Conservation (phyloP, 2,797 vertebrate species). For the Darevskia nairensis region DNA sequence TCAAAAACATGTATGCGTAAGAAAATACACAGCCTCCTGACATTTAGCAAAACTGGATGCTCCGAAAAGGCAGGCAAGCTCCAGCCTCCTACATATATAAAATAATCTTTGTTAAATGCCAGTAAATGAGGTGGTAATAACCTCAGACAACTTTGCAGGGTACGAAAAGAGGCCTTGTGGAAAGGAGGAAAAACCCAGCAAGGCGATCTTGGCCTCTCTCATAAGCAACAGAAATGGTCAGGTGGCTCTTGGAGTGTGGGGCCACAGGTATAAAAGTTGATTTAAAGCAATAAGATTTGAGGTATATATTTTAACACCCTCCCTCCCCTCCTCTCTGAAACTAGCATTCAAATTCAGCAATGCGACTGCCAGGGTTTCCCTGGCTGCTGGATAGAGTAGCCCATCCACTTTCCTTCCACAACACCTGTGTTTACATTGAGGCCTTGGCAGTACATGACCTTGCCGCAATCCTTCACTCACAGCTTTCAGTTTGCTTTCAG, state of each 20-base stretch:
- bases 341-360: conserved; percentile 54
- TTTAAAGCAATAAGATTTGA: neutral
- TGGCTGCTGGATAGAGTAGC: conserved; percentile 78
- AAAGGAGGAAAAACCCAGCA: neutral
- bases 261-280: neutral
- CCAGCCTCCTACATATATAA: conserved; percentile 37
- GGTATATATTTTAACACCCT: neutral
- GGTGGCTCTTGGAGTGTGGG: neutral
- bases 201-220: neutral
- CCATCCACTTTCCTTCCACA: conserved; percentile 75
- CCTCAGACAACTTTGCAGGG: conserved; percentile 27
- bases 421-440: conserved; percentile 90
- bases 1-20: neutral
- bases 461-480: conserved; percentile 78
- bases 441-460: conserved; percentile 77
- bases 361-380: conserved; percentile 76
- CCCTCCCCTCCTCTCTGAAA: neutral
- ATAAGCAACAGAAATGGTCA: neutral
- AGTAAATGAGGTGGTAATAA: conserved; percentile 51
- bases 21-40: neutral
- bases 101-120: conserved; percentile 51
- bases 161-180: neutral
- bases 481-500: conserved; percentile 79
- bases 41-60: conserved; percentile 33
- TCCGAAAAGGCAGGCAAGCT: conserved; percentile 19